Conservation (phyloP, 2,797 vertebrate species). For the Apodemus agrarius region DNA sequence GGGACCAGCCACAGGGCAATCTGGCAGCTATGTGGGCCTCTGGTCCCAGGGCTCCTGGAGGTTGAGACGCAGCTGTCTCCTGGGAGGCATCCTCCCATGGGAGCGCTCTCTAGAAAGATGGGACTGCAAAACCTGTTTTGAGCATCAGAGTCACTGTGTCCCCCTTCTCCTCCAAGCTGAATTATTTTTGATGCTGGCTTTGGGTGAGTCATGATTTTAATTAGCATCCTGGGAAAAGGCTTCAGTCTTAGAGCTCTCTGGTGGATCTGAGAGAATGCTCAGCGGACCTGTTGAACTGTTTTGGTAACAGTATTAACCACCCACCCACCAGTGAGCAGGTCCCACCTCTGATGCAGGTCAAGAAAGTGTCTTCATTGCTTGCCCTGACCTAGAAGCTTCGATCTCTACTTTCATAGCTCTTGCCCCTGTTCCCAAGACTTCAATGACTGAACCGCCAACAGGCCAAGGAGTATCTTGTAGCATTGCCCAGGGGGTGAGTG, state of each 20-base stretch:
- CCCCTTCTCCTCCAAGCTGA: slow-evolving; percentile 9
- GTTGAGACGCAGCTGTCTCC: background rate
- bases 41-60: background rate
- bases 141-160: slow-evolving; percentile 13
- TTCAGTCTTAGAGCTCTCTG: background rate
- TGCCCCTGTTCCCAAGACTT: background rate
- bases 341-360: background rate
- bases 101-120: background rate
- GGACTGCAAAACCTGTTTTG: background rate
- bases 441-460: rapidly evolving
- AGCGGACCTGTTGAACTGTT: background rate
- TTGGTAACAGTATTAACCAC: slow-evolving; percentile 53
- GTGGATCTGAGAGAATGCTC: slow-evolving; percentile 52
- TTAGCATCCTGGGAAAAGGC: slow-evolving; percentile 79
- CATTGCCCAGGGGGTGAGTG: background rate
- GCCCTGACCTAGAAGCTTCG: rapidly evolving
- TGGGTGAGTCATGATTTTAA: slow-evolving; percentile 58
- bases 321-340: background rate
- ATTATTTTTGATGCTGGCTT: slow-evolving; percentile 15
- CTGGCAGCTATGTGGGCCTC: background rate
- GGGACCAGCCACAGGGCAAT: background rate
- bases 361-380: background rate
- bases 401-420: background rate
- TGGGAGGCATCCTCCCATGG: background rate
- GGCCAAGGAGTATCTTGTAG: background rate